Evolutionary conservation across 1,140 invertebrate genomes (phyloP).

Genomic region (Drosophila rhopaloa): DNA sequence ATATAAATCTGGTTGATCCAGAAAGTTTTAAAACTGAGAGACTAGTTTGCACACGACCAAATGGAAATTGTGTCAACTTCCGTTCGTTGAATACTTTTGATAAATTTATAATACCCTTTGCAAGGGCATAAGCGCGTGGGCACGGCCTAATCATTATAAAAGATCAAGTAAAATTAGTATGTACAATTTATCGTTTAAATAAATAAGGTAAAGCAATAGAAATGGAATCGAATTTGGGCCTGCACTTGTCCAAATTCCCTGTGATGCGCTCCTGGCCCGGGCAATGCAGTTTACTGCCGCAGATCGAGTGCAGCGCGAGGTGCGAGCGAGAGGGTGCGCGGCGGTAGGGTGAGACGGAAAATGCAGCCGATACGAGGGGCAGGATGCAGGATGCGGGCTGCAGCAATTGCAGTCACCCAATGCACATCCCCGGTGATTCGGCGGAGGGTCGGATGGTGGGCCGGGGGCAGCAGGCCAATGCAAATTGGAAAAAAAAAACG

Average conservation of each 20-base stretch:
- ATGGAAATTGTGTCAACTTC: too few relatives aligned
- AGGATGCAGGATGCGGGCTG: slow-evolving; percentile 18
- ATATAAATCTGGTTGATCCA: too few relatives aligned
- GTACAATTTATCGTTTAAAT: too few relatives aligned
- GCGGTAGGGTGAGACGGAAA: slow-evolving; percentile 50
- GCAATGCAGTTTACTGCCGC: slow-evolving; percentile 14
- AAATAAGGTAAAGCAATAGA: too few relatives aligned
- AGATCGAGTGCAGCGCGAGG: slow-evolving; percentile 11
- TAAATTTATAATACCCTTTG: too few relatives aligned
- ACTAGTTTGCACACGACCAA: too few relatives aligned
- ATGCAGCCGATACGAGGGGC: slow-evolving; percentile 20
- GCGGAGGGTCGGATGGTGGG: neutral
- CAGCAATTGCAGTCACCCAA: slow-evolving; percentile 14
- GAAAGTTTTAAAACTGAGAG: too few relatives aligned
- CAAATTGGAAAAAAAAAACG: slow-evolving; percentile 46
- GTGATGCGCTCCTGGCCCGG: slow-evolving; percentile 1
- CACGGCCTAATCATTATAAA: too few relatives aligned
- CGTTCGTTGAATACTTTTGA: too few relatives aligned
- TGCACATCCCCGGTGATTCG: slow-evolving; percentile 13
- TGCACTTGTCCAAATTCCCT: neutral
- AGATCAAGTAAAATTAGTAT: too few relatives aligned
- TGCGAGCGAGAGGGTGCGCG: slow-evolving; percentile 45
- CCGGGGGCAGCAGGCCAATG: slow-evolving; percentile 1
- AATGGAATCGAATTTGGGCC: too few relatives aligned
- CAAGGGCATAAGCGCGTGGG: too few relatives aligned